These are phyloP conservation scores for Tiliacea aurago DNA, from an alignment of 2,888 invertebrate genomes.

Conservation along the genomic window DNA sequence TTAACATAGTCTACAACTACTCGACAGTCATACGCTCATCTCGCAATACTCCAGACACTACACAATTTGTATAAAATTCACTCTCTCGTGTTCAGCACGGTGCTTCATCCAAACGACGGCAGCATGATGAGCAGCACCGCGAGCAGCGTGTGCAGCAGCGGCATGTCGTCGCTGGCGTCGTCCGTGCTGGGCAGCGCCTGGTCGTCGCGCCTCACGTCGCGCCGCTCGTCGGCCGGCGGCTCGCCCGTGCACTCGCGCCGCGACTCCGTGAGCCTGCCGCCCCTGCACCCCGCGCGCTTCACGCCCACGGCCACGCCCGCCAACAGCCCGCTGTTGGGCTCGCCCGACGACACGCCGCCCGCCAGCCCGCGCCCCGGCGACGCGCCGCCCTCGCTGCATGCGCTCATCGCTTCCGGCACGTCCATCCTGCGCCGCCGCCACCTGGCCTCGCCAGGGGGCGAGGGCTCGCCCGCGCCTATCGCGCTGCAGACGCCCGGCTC, in stretches of 20 bases:
- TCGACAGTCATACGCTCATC: not conserved
- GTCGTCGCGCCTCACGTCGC: conserved; percentile 92
- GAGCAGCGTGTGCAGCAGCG: conserved; percentile 91
- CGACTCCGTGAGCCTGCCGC: conserved; percentile 94
- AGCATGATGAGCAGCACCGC: conserved; percentile 93
- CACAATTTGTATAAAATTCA: not conserved
- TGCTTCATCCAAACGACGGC: conserved; percentile 97
- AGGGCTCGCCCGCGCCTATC: conserved; percentile 91
- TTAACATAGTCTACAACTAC: not conserved
- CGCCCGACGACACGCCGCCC: conserved; percentile 90
- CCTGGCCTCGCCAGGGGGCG: conserved; percentile 90
- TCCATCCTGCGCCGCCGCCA: conserved; percentile 87
- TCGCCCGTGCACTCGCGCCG: conserved; percentile 92
- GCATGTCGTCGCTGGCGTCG: conserved; percentile 88
- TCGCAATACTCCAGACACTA: not conserved
- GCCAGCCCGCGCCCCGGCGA: conserved; percentile 92
- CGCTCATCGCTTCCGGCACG: conserved; percentile 88
- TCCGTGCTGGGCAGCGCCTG: conserved; percentile 90
- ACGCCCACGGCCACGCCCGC: conserved; percentile 97
- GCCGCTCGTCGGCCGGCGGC: conserved; percentile 88
- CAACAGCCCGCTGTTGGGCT: conserved; percentile 94
- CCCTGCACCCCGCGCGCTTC: conserved; percentile 93
- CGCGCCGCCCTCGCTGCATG: conserved; percentile 87
- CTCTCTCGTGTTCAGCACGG: conserved; percentile 90
- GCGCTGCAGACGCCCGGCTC: conserved; percentile 91